A percentile compares a stretch with the other conserved stretches of the same genome.
phyloP scores from a whole-genome alignment of 2,113 vertebrate genomes.

The Cercopithecus mona region DNA sequence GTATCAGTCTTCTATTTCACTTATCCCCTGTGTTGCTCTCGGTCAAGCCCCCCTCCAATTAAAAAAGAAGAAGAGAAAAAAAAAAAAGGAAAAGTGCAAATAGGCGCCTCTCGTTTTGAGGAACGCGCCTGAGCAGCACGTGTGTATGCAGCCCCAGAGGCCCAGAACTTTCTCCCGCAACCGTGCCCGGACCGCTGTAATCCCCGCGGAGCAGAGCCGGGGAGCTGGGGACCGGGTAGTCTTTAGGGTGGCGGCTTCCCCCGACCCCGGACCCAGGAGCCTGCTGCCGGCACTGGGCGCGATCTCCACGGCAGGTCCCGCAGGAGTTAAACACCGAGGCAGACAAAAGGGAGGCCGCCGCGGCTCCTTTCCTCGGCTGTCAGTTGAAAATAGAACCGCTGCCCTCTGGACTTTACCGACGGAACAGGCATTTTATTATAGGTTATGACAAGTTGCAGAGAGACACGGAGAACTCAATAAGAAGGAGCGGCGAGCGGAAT shows the following conservation, averaged over 20 bases:
- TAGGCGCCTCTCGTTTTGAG: background rate
- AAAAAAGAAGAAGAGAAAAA: background rate
- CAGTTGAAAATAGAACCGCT: slow-evolving; percentile 87
- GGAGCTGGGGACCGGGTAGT: background rate
- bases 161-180: background rate
- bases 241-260: too few relatives aligned
- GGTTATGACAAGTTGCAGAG: slow-evolving; percentile 88
- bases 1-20: background rate
- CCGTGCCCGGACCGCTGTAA: accelerated
- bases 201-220: accelerated
- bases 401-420: slow-evolving; percentile 83
- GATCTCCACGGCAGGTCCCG: background rate
- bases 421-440: slow-evolving; percentile 86
- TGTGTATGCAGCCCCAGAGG: background rate
- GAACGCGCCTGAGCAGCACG: background rate
- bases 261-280: background rate
- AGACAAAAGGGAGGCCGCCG: slow-evolving; percentile 60
- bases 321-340: slow-evolving; percentile 69
- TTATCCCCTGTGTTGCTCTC: background rate
- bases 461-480: slow-evolving; percentile 82
- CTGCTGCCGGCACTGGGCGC: accelerated
- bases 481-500: slow-evolving; percentile 82
- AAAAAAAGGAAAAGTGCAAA: background rate
- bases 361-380: slow-evolving; percentile 71
- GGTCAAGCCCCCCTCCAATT: accelerated